Conservation (phyloP, 1,140 invertebrate species). For the Nasonia vitripennis region DNA sequence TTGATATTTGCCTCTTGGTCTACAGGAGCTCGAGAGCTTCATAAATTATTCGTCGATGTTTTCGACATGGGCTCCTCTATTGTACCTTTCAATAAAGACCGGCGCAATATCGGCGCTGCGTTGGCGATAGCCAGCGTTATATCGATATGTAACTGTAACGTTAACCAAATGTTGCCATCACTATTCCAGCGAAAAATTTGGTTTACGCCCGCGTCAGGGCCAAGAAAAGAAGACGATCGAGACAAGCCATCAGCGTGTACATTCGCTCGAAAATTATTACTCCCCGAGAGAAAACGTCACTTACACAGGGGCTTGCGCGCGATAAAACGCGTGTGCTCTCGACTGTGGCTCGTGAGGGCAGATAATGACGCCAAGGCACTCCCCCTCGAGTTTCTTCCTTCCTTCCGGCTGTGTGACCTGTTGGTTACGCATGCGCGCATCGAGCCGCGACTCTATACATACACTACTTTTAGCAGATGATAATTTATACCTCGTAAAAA, state of each 20-base stretch:
- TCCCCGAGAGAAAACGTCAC: no score
- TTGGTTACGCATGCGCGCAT: constrained; percentile 13
- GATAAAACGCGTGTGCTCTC: neutral
- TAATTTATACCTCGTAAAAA: constrained; percentile 11
- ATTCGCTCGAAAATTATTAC: no score
- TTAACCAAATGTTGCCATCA: no score
- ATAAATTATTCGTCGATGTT: neutral
- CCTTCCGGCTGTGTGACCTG: neutral
- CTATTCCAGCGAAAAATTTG: no score
- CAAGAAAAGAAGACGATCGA: no score
- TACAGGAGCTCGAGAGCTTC: no score
- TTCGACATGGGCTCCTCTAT: neutral
- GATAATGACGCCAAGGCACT: neutral
- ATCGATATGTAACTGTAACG: neutral
- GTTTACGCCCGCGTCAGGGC: no score
- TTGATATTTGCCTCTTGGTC: no score
- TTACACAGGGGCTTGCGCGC: no score
- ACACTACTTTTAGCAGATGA: neutral
- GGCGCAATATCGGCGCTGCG: neutral
- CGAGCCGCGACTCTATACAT: neutral
- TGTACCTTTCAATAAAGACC: constrained; percentile 14
- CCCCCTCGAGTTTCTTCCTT: neutral
- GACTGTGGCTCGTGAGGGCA: neutral
- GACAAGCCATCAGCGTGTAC: no score
- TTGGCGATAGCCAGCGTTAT: neutral